phyloP scores from a whole-genome alignment of 2,888 invertebrate species.

The Pseudoips prasinana region DNA sequence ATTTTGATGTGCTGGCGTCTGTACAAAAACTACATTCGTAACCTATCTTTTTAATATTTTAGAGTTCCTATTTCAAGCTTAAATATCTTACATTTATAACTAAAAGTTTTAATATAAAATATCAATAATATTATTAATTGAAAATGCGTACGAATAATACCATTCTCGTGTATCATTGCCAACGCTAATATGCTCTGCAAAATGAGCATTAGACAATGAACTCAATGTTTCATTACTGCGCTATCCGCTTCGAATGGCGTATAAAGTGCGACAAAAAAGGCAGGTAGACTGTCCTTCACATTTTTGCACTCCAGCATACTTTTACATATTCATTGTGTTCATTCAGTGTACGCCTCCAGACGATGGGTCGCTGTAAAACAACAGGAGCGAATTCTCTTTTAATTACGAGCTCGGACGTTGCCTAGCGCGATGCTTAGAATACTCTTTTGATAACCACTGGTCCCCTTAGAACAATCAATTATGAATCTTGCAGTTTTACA shows the following conservation, averaged over 20 bases:
- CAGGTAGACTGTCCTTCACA: conserved; percentile 45
- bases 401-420: conserved; percentile 56
- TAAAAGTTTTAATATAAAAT: too few relatives aligned
- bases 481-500: conserved; percentile 29
- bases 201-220: conserved; percentile 13
- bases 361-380: conserved; percentile 56
- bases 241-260: conserved; percentile 12
- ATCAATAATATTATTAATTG: too few relatives aligned
- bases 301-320: conserved; percentile 27
- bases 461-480: conserved; percentile 31
- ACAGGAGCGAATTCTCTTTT: conserved; percentile 60
- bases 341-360: conserved; percentile 47
- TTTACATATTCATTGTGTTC: conserved; percentile 49
- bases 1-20: too few relatives aligned
- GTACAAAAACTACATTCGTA: too few relatives aligned
- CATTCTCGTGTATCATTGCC: too few relatives aligned
- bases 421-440: conserved; percentile 49
- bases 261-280: conserved; percentile 37
- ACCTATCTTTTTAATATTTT: too few relatives aligned
- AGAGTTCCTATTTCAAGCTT: too few relatives aligned
- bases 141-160: too few relatives aligned
- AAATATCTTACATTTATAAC: too few relatives aligned
- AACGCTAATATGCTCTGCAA: conserved; percentile 4
- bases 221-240: conserved; percentile 16
- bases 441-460: conserved; percentile 53